Base-by-base conservation (phyloP, 2,888 invertebrate genomes). In the Parascotia fuliginaria region DNA sequence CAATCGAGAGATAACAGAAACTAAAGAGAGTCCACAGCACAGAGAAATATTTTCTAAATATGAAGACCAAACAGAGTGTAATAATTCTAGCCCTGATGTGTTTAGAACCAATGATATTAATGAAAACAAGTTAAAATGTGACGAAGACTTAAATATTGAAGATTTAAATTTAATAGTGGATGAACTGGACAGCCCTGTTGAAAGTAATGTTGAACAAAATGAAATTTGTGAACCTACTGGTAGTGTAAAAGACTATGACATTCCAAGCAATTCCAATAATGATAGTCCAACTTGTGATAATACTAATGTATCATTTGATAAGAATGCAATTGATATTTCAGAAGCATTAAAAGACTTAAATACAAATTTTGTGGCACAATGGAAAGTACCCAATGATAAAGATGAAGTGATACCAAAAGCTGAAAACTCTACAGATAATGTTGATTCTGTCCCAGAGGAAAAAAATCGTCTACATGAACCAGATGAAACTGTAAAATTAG, bases 131-230 rank as follows among this genome's bases (percentile, higher is more conserved):
- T 43, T 60, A 32, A 78, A 72, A 64, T 64, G 55, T 62, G 74
- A 77, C 46, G 76, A 85, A 60, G 82, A 85, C 29, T 61, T 64
- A 27, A 81, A 78, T 56, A 74, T 86, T 63, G 87, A 89, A 71
- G 85, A 89, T 69, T 80, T 89, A 59, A 76, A 86, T 72, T 79
- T 88, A 52, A 76, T 82, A 68, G 54, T 88, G 9, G 81, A 77
- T 50, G 75, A 77, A 51, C 60, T 74, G 49, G 66, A 54, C 27
- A 60, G 51, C 13, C 63, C 51, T 60, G 55, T 60, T 45, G 73
- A 72, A 55, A 60, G 58, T 45, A 65, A 50, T 31, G 58, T 59
- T 65, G 71, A 65, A 51, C 48, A 47, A 40, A 63, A 47, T 54
- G 58, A 65, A 34, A 53, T 45, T 57, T 63, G 55, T 39, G 57